Evolutionary conservation across 2,797 vertebrate species (phyloP), one percentile per base, ranked within the genome.

Genomic region (Cirrhinus mrigala): DNA sequence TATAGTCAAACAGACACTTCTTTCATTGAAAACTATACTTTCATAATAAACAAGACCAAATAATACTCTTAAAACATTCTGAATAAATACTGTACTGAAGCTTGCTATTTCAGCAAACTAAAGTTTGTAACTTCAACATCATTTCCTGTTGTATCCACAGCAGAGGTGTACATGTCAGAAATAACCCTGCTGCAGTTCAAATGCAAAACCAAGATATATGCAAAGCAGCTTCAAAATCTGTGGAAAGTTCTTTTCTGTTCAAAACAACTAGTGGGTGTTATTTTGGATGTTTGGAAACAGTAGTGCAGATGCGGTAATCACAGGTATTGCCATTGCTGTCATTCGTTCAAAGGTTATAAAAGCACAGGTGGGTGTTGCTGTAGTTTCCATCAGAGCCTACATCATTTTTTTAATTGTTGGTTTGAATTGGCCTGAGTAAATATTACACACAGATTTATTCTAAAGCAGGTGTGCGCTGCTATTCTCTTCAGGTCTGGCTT

Each of bases 21-120:
- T 50, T 50, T 29, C 24, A 52, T 20, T 16, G 11, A 52, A 75
- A 60, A 82, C 22, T 24, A 52, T 20, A n/a, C 48, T 64, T 75
- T 66, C 8, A 27, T 68, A 88, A 77, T 82, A 71, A 84, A 79
- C 46, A 66, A 62, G 58, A 54, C 69, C 50, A 73, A 71, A 58
- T 40, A 1, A 60, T 58, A 82, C 16, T 82, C n/a, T 33, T 79
- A 75, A 84, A 85, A 79, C 58, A 79, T 73, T 66, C 46, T 29
- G 24, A 56, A 78, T 60, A 76, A 76, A 27, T 81, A 74, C 22
- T 71, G 27, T 79, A 78, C 64, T 40, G 18, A 71, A 46, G 52
- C 56, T 78, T 58, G 33, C 22, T 1, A 68, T 52, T 52, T 52
- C 27, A 54, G 79, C 48, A 50, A 50, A 50, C 10, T 16, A 71